Conservation (phyloP, 2,113 vertebrate genomes). For the Jaculus jaculus region DNA sequence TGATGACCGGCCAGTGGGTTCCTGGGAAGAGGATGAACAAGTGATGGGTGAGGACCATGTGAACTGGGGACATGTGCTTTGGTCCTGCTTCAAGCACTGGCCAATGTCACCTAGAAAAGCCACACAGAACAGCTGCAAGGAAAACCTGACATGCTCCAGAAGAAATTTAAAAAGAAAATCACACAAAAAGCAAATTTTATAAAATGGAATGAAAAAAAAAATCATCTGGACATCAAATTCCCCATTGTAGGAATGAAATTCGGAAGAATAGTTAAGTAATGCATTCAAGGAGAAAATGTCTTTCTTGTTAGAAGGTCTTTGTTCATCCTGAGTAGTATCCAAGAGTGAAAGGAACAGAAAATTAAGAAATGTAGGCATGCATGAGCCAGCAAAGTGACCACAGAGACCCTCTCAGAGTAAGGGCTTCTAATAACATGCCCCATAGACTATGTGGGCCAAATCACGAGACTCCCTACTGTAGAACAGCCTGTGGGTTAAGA, state of each 20-base stretch:
- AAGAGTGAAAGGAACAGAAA: background rate
- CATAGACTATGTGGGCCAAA: fast-evolving
- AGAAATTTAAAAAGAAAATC: background rate
- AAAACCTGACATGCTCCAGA: background rate
- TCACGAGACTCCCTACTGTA: background rate
- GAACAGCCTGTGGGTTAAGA: background rate
- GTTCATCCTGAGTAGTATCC: no score
- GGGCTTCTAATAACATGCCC: fast-evolving
- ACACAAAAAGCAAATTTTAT: background rate
- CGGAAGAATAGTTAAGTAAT: background rate
- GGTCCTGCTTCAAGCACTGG: background rate
- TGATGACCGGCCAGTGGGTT: fast-evolving
- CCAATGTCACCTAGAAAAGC: background rate
- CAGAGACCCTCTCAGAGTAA: background rate
- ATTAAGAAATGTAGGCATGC: background rate
- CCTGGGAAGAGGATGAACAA: no score
- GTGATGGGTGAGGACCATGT: fast-evolving
- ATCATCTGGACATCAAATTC: background rate
- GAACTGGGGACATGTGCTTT: background rate
- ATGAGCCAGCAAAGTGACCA: background rate
- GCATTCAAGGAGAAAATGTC: background rate
- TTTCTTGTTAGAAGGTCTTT: background rate
- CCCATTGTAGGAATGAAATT: background rate
- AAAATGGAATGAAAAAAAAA: background rate
- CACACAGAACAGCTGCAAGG: background rate